Percentiles rank a stretch among this genome's conserved stretches.
Conservation (phyloP, 2,113 vertebrate species). For the Delphinapterus leucas region DNA sequence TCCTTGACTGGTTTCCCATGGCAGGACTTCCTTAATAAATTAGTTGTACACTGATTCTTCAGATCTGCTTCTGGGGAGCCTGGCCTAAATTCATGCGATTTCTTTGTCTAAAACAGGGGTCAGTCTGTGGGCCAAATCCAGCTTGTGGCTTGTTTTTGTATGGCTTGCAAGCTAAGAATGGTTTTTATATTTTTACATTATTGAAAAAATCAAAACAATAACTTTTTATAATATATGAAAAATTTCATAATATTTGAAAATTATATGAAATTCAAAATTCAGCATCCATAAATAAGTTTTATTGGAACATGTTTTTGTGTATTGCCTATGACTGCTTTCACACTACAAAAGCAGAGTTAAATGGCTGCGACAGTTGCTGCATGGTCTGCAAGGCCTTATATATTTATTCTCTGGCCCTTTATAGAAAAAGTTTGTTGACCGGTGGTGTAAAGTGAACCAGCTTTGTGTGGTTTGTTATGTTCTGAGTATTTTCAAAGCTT, state of each 20-base stretch:
- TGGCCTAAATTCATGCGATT: not conserved
- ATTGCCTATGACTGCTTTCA: not conserved
- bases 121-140: not conserved
- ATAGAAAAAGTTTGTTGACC: not conserved
- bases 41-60: not conserved
- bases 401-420: not conserved
- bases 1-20: not conserved
- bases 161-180: not conserved
- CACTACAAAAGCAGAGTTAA: not conserved
- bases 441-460: not conserved
- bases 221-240: not conserved
- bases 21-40: not conserved
- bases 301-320: not conserved
- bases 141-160: not conserved
- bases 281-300: not conserved
- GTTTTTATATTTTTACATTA: conserved; percentile 22
- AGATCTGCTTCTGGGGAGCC: not conserved
- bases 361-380: not conserved
- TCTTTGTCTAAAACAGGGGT: not conserved
- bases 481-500: conserved; percentile 14
- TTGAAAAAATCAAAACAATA: not conserved
- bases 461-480: not conserved
- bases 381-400: not conserved
- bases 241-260: not conserved
- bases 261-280: not conserved